Evolutionary conservation across 1,140 invertebrate genomes (phyloP).

Genomic region (Drosophila orena): DNA sequence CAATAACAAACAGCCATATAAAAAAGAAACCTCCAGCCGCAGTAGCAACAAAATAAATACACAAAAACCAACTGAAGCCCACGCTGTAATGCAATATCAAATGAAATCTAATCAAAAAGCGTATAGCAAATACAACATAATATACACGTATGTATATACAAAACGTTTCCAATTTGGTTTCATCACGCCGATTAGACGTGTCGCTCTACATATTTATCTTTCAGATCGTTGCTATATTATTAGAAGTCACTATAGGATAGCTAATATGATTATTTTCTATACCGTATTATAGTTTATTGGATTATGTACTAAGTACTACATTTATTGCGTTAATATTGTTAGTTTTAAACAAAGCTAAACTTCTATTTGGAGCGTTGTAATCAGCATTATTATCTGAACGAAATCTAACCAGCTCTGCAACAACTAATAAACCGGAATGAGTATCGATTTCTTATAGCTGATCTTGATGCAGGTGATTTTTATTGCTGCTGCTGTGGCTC

Average conservation of each 20-base stretch:
- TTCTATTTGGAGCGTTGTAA: not conserved
- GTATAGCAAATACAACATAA: conserved; percentile 21
- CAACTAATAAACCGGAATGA: conserved; percentile 10
- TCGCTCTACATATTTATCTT: not conserved
- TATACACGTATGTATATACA: conserved; percentile 16
- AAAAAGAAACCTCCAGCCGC: conserved; percentile 22
- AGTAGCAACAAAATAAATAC: conserved; percentile 14
- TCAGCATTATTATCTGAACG: not conserved
- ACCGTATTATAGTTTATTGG: too few relatives aligned
- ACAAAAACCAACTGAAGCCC: conserved; percentile 20
- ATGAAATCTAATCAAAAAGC: conserved; percentile 68
- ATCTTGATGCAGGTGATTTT: conserved; percentile 26
- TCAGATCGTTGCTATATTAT: not conserved
- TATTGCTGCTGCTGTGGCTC: conserved; percentile 14
- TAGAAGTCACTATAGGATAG: too few relatives aligned
- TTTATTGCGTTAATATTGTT: too few relatives aligned
- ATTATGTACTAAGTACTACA: too few relatives aligned
- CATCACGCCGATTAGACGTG: not conserved
- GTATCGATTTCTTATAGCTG: conserved; percentile 1
- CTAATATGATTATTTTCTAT: too few relatives aligned
- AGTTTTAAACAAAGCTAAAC: not conserved
- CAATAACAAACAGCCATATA: conserved; percentile 4
- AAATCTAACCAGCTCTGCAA: not conserved
- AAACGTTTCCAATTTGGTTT: conserved; percentile 18
- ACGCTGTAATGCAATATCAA: conserved; percentile 52